Evolutionary conservation across 2,888 invertebrate genomes (phyloP), one percentile per base, ranked within the genome.

Genomic region (Leptopilina drosophilae): DNA sequence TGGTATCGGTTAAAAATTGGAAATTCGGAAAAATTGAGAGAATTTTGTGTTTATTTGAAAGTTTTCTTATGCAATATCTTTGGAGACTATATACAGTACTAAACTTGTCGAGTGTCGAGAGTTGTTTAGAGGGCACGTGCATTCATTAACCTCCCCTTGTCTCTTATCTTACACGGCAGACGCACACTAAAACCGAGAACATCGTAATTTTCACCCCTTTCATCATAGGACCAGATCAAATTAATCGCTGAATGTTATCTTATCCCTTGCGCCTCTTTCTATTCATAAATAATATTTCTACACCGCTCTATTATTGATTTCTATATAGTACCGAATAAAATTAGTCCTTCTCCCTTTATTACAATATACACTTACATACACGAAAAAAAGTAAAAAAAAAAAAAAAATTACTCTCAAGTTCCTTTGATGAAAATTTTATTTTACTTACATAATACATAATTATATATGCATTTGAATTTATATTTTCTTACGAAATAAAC

Each of bases 81-180:
- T 40, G 20, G 14, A 26, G 26, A 49, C 26, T 53, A 15, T 20
- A 20, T 11, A 15, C 12, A 12, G 20, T 12, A 8, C 62, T 62
- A 62, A 53, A 53, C 49, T 69, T 69, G 49, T 53, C 67, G n/a
- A 69, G 53, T 26, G 53, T 33, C 53, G 49, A 69, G 69, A 69
- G 53, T 53, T 69, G 69, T 69, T 69, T 56, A 69, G 69, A 69
- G 53, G 69, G 69, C 69, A 26, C 26, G 33, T 64, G 26, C 64
- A 64, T 64, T 73, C 73, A 73, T 78, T 73, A 78, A 78, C 73
- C 64, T 78, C 40, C 78, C 73, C 78, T 59, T 67, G 73, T 64
- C 78, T 73, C 73, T 78, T 78, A 73, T 78, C 78, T 69, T 64
- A 64, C 73, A 64, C 69, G 64, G 78, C 78, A 69, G 62, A 62